These are phyloP conservation scores for Drosophila conformis DNA, from an alignment of 2,888 invertebrate species.

Conservation along the genomic window DNA sequence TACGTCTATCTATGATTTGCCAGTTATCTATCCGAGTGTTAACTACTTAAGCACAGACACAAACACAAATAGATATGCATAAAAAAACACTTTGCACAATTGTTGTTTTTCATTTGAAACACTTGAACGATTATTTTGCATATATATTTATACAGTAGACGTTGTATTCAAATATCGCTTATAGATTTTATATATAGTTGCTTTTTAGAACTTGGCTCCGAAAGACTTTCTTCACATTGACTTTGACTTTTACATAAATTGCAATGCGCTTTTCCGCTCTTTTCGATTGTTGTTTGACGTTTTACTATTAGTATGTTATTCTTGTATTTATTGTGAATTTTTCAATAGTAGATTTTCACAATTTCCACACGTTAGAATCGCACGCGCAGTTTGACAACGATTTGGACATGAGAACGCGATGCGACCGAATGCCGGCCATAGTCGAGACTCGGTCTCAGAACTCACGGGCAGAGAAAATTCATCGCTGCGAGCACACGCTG, in stretches of 20 bases:
- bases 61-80: constrained; percentile 11
- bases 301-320: not conserved
- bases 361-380: constrained; percentile 42
- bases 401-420: constrained; percentile 80
- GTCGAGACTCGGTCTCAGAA: constrained; percentile 54
- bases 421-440: constrained; percentile 80
- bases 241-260: constrained; percentile 3
- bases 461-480: constrained; percentile 43
- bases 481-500: constrained; percentile 12
- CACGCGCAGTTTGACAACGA: constrained; percentile 60
- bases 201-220: constrained; percentile 28
- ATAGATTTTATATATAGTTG: constrained; percentile 28
- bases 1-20: constrained; percentile 7
- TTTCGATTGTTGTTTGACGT: not conserved
- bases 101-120: constrained; percentile 37
- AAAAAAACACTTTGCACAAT: constrained; percentile 39
- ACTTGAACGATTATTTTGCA: constrained; percentile 41
- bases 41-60: constrained; percentile 29
- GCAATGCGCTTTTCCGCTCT: not conserved
- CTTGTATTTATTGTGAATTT: not conserved
- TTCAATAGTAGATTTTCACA: constrained; percentile 13
- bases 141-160: constrained; percentile 10
- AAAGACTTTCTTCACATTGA: constrained; percentile 29
- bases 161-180: constrained; percentile 31
- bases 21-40: constrained; percentile 17